phyloP scores from a whole-genome alignment of 2,113 vertebrate species.

The Rhinopomastus cyanomelas region DNA sequence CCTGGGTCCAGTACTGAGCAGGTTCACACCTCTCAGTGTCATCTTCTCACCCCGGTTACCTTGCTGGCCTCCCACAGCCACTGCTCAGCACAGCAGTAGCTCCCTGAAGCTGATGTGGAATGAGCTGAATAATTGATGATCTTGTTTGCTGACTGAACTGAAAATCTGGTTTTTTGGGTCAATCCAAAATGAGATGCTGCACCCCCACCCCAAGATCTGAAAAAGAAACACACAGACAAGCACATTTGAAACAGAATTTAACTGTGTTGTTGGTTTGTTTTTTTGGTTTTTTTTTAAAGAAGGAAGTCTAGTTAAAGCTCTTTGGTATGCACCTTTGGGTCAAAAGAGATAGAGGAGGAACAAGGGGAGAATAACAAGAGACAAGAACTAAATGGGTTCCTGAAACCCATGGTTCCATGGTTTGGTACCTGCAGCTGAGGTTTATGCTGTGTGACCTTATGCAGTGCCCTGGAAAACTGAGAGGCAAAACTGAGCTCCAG shows the following conservation, averaged over 20 bases:
- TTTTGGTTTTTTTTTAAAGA: too few relatives aligned
- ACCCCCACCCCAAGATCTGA: not conserved
- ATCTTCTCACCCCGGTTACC: not conserved
- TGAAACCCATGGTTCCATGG: not conserved
- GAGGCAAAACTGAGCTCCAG: not conserved
- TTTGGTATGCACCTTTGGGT: not conserved
- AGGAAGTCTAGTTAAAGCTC: not conserved
- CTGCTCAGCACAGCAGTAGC: not conserved
- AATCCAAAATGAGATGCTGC: not conserved
- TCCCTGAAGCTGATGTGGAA: not conserved
- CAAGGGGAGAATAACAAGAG: not conserved
- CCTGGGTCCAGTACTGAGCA: not conserved
- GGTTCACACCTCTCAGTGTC: not conserved
- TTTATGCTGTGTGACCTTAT: slow-evolving; percentile 4
- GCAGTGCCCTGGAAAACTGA: not conserved
- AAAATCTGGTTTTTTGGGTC: not conserved
- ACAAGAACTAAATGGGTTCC: not conserved
- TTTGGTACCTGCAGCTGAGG: not conserved
- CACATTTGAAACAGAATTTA: not conserved
- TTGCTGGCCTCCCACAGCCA: not conserved
- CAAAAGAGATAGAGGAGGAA: not conserved
- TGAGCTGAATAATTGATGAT: not conserved
- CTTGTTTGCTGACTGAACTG: not conserved
- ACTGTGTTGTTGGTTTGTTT: not conserved
- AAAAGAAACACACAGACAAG: not conserved